Evolutionary conservation across 64 coral and sea anemone genomes (phyloP), one percentile per base, ranked within the genome.

Genomic region (Actinia equina): DNA sequence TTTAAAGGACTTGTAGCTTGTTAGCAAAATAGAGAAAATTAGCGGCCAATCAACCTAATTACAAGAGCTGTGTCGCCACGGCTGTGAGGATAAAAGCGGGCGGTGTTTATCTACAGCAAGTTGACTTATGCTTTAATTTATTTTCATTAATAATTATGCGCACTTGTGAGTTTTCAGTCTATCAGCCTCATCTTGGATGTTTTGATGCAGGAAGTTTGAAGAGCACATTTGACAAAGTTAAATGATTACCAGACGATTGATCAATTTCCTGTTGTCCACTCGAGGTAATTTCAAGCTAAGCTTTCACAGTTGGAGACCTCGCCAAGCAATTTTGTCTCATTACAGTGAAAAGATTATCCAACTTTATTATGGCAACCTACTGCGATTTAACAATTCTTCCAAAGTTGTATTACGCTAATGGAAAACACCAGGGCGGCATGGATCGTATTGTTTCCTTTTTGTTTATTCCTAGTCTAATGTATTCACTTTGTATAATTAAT

Each of bases 401-500:
- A 30, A 23, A 11, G 5, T 43, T 63, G 59, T 63, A 14, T 58
- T 58, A 26, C 37, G 18, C 83, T 85, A 85, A 85, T 85, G 56
- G 83, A 30, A 52, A 14, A 2, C 83, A 60, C 56, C 55, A 26
- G 83, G 83, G 43, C 7, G 7, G 16, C 14, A 14, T 85, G 6
- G 41, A 41, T 53, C 0, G 61, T n/a, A 25, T 41, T 85, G 52
- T 85, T 59, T 58, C 12, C 13, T 42, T 10, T 14, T 43, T 85
- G 83, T 81, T 81, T 81, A 81, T 52, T 25, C 43, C 55, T 79
- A 43, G 84, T 57, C 85, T 97, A 93, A 97, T 97, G 88, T 87
- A 97, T 97, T 90, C 94, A 56, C 88, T 88, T 86, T 84, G 83
- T 69, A 86, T 90, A 97, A 97, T 97, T 97, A 97, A 88, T 57